A percentile compares a stretch with the other conserved stretches of the same genome.
phyloP scores from a whole-genome alignment of 2,797 vertebrate species.

The Microcaecilia unicolor region DNA sequence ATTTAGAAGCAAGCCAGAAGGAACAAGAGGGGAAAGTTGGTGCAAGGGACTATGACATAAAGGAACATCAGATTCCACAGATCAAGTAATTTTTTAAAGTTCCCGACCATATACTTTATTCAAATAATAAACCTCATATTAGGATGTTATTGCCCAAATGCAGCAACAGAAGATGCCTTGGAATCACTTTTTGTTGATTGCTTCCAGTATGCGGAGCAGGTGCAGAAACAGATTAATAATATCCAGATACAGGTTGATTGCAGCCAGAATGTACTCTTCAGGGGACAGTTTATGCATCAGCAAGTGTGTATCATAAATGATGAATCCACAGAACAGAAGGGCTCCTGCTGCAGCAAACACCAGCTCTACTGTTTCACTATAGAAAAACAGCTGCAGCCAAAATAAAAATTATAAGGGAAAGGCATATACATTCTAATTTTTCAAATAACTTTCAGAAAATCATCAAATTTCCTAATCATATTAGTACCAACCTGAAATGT shows the following conservation, averaged over 20 bases:
- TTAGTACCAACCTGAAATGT: too few species aligned
- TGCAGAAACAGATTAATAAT: conserved; percentile 89
- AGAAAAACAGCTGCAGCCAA: conserved; percentile 73
- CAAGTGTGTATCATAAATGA: conserved; percentile 84
- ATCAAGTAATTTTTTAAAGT: too few species aligned
- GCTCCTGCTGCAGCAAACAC: conserved; percentile 70
- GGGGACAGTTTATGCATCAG: conserved; percentile 91
- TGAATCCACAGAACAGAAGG: conserved; percentile 88
- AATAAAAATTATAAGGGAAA: conserved; percentile 8
- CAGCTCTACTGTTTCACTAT: conserved; percentile 68
- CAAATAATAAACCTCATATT: too few species aligned
- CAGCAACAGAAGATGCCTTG: neutral
- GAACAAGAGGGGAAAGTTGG: too few species aligned
- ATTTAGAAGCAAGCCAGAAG: too few species aligned
- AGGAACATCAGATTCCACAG: too few species aligned
- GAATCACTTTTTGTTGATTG: conserved; percentile 80
- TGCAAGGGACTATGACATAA: too few species aligned
- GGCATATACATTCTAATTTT: neutral
- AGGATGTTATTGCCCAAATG: too few species aligned
- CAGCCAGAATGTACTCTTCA: conserved; percentile 86
- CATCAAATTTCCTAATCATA: neutral
- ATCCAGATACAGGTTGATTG: conserved; percentile 90
- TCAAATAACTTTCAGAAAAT: neutral
- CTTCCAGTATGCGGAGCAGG: conserved; percentile 73
- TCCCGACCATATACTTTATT: too few species aligned